A percentile compares a stretch with the other conserved stretches of the same genome.
These are phyloP conservation scores for Edolisoma coerulescens DNA, from an alignment of 2,113 vertebrate species.

Conservation along the genomic window DNA sequence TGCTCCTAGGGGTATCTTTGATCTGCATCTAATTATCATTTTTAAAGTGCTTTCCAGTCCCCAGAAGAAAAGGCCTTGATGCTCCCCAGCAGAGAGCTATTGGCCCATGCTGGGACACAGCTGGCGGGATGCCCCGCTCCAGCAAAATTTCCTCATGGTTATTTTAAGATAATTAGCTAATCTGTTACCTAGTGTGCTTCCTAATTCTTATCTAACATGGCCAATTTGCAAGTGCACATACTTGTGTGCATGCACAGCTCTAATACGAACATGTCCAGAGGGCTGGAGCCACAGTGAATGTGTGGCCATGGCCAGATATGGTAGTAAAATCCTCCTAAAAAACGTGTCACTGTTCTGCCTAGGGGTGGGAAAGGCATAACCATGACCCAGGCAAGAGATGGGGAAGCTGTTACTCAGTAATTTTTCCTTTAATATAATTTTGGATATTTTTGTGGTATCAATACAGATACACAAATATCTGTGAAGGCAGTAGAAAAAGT, in stretches of 20 bases:
- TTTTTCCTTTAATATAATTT: neutral
- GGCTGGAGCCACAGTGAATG: neutral
- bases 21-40: neutral
- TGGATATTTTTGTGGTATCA: too few species aligned
- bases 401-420: neutral
- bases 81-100: neutral
- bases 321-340: neutral
- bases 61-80: neutral
- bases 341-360: neutral
- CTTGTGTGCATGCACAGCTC: neutral
- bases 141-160: neutral
- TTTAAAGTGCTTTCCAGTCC: neutral
- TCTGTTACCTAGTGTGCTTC: neutral
- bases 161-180: constrained; percentile 25
- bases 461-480: neutral
- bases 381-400: neutral
- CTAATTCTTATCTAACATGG: constrained; percentile 1
- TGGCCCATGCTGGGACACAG: neutral
- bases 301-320: neutral
- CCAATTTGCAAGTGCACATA: neutral
- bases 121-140: neutral
- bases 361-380: neutral
- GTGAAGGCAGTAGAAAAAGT: neutral
- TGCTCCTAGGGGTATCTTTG: neutral
- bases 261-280: neutral